These are phyloP conservation scores for Anaspis maculata DNA, from an alignment of 2,888 invertebrate species.

Conservation along the genomic window DNA sequence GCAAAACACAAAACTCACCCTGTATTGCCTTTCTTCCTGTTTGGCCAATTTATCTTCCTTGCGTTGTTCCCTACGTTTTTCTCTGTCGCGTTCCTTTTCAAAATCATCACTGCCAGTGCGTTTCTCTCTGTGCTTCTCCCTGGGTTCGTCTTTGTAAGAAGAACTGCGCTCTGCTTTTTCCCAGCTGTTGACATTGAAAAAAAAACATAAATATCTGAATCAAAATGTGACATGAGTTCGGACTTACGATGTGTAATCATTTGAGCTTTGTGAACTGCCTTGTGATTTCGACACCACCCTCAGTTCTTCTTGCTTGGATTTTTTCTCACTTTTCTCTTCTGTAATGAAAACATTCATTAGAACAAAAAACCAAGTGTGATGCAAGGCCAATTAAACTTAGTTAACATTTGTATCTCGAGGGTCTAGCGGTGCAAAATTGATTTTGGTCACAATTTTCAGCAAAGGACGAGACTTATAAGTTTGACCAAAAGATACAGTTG, in stretches of 20 bases:
- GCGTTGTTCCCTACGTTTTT: constrained; percentile 49
- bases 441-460: too few species aligned
- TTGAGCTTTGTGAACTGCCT: constrained; percentile 21
- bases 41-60: constrained; percentile 41
- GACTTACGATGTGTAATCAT: constrained; percentile 27
- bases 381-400: too few species aligned
- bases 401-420: too few species aligned
- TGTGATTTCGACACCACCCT: constrained; percentile 21
- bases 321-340: constrained; percentile 32
- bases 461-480: too few species aligned
- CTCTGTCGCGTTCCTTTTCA: constrained; percentile 56
- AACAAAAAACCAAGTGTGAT: too few species aligned
- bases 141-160: constrained; percentile 37
- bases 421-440: too few species aligned
- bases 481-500: too few species aligned
- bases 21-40: constrained; percentile 37
- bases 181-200: constrained; percentile 10
- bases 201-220: not conserved
- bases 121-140: constrained; percentile 47
- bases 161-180: constrained; percentile 39
- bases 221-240: not conserved
- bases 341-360: too few species aligned
- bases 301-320: constrained; percentile 24
- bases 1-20: constrained; percentile 22
- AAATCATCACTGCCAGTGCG: constrained; percentile 43